phyloP scores from a whole-genome alignment of 1,140 invertebrate genomes.

The Berghia stephanieae region DNA sequence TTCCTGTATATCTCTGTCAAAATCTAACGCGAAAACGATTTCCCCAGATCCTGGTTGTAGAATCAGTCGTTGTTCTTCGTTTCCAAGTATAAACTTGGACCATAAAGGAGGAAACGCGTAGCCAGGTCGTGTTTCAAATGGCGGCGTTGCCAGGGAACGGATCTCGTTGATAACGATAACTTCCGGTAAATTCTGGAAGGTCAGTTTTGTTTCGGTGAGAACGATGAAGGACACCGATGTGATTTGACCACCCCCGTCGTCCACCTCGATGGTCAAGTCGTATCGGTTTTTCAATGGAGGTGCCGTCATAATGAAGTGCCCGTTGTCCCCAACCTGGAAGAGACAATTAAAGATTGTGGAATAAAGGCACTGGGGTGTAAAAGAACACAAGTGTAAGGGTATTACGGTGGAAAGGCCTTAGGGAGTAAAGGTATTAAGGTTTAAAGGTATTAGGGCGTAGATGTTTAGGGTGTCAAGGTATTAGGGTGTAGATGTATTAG shows the following conservation, averaged over 20 bases:
- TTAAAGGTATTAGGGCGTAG: no score
- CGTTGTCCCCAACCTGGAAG: no score
- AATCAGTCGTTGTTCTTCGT: not conserved
- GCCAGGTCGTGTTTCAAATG: not conserved
- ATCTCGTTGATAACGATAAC: not conserved
- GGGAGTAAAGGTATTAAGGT: no score
- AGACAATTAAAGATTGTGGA: no score
- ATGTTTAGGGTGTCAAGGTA: no score
- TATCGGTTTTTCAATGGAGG: no score
- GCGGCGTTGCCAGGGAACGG: not conserved
- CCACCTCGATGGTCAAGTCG: not conserved
- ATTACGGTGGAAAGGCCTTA: no score
- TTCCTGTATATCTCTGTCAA: slow-evolving; percentile 3
- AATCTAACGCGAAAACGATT: not conserved
- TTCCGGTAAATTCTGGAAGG: not conserved
- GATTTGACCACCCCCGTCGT: not conserved
- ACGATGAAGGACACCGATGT: not conserved
- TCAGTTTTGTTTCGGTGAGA: not conserved
- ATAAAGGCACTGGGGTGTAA: no score
- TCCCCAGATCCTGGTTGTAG: not conserved
- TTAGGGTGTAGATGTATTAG: no score
- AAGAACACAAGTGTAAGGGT: no score
- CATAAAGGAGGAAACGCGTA: not conserved
- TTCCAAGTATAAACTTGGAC: not conserved
- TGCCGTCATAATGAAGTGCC: no score